Evolutionary conservation across 2,113 vertebrate species (phyloP).

Genomic region (Oncorhynchus mykiss): DNA sequence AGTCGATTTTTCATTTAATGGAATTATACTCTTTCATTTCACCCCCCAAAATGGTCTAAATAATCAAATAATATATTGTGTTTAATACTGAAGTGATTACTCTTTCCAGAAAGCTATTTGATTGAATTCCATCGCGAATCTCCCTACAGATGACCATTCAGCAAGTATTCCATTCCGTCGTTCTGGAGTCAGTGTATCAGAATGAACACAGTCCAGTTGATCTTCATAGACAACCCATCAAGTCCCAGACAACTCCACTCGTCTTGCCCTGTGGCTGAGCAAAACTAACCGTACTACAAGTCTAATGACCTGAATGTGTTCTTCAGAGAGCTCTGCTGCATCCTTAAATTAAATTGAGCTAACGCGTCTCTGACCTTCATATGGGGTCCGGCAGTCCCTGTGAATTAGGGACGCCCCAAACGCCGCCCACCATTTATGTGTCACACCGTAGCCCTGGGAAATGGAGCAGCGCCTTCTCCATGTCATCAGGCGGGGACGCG

Average conservation of each 20-base stretch:
- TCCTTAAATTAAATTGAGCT: constrained; percentile 41
- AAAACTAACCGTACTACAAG: constrained; percentile 1
- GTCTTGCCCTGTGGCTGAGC: constrained; percentile 1
- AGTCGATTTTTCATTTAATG: background rate
- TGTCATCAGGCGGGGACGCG: constrained; percentile 49
- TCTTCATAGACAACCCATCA: background rate
- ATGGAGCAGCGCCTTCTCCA: constrained; percentile 55
- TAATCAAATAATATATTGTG: background rate
- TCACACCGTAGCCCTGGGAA: constrained; percentile 59
- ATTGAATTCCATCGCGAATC: background rate
- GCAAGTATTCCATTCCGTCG: background rate
- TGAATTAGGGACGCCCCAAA: constrained; percentile 26
- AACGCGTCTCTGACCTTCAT: constrained; percentile 45
- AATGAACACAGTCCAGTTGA: background rate
- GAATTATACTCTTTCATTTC: background rate
- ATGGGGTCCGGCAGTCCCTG: constrained; percentile 42
- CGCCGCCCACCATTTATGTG: constrained; percentile 47
- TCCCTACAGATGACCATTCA: no score
- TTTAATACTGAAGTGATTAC: background rate
- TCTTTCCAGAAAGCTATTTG: background rate
- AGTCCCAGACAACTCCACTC: constrained; percentile 7
- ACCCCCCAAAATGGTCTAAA: background rate
- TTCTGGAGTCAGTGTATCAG: background rate
- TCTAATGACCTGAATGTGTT: constrained; percentile 7
- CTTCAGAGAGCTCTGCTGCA: constrained; percentile 20